phyloP scores from a whole-genome alignment of 2,113 vertebrate species.

The Galemys pyrenaicus region DNA sequence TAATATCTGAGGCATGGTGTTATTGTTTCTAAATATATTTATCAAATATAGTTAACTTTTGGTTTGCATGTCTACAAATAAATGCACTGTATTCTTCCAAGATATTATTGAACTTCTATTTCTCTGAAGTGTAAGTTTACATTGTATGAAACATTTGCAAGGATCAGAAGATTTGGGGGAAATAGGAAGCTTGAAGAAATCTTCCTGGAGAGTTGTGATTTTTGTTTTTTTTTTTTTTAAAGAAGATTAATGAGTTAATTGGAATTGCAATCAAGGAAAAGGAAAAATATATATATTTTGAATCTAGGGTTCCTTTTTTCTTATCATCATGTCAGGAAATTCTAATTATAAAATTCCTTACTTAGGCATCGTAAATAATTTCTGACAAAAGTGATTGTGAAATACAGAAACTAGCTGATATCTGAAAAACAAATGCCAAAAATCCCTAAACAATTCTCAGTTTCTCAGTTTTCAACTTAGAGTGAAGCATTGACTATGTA shows the following conservation, averaged over 20 bases:
- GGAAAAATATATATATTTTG: constrained; percentile 52
- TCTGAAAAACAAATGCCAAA: constrained; percentile 29
- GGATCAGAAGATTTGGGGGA: constrained; percentile 4
- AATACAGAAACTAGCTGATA: constrained; percentile 5
- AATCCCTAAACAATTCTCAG: neutral
- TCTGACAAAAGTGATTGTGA: constrained; percentile 26
- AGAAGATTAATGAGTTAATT: constrained; percentile 43
- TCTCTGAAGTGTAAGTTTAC: neutral
- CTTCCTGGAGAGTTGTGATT: neutral
- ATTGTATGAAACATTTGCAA: constrained; percentile 33
- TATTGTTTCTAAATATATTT: constrained; percentile 18
- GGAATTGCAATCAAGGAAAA: constrained; percentile 48
- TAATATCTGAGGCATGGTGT: neutral
- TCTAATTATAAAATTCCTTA: constrained; percentile 44
- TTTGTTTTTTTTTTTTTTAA: neutral
- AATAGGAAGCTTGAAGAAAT: constrained; percentile 41
- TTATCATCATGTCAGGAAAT: constrained; percentile 43
- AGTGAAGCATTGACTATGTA: neutral
- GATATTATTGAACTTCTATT: neutral
- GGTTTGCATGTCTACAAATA: neutral
- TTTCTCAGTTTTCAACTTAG: constrained; percentile 41
- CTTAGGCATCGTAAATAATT: constrained; percentile 36
- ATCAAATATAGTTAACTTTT: neutral
- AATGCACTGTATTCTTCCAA: neutral
- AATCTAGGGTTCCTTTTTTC: neutral